Conservation (phyloP, 2,113 vertebrate species). For the Oncorhynchus masou region DNA sequence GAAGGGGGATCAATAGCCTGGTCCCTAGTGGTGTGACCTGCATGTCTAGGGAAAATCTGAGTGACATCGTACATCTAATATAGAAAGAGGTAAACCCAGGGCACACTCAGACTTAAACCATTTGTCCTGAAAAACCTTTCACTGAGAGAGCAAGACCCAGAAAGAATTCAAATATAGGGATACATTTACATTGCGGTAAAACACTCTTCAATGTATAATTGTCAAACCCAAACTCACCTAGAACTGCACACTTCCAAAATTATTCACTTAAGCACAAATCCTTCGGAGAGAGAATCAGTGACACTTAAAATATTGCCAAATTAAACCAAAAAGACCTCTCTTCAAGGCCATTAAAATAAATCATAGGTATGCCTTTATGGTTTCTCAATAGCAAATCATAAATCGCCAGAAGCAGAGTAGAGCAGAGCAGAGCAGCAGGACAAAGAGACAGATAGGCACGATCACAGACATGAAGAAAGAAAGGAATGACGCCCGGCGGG, state of each 20-base stretch:
- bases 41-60: constrained; percentile 42
- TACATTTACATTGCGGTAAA: neutral
- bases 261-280: neutral
- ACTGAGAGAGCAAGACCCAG: neutral
- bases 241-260: neutral
- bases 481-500: constrained; percentile 62
- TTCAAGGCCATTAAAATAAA: constrained; percentile 49
- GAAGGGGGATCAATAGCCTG: constrained; percentile 37
- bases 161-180: too few species aligned
- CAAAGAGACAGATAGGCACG: neutral
- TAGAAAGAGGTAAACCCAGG: constrained; percentile 6
- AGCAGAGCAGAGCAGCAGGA: constrained; percentile 32
- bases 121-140: neutral
- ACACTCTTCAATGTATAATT: neutral
- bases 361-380: constrained; percentile 70
- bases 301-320: constrained; percentile 39
- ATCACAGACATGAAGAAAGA: constrained; percentile 49
- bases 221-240: neutral
- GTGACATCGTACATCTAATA: constrained; percentile 8
- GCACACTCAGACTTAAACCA: neutral
- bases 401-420: constrained; percentile 43
- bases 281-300: neutral
- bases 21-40: constrained; percentile 27
- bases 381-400: constrained; percentile 64
- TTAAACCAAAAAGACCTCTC: constrained; percentile 26